Base-by-base conservation (phyloP, 2,113 vertebrate species). In the Pterocles burchelli region DNA sequence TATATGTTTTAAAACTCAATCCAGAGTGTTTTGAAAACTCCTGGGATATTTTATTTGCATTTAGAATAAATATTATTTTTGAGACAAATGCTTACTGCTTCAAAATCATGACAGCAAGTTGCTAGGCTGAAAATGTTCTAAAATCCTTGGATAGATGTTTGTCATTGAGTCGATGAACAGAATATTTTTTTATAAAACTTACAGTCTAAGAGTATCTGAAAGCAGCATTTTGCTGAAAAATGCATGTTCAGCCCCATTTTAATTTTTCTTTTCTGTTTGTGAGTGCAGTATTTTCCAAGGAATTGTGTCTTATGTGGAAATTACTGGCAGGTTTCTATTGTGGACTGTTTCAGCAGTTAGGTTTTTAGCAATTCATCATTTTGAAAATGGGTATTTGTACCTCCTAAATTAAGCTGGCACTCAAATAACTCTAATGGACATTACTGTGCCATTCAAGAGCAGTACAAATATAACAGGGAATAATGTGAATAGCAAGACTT, bases 1-100 rank as follows among this genome's bases (percentile, higher is more conserved):
- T 59, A 61, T 89, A 86, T 52, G 43, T 93, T 97, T 95, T 97
- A 81, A 92, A 98, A 98, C 95, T 98, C 92, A 75, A n/a, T 38
- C 45, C 75, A 38, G 78, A 77, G 36, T 93, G 82, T 66, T 92
- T 45, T 86, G 85, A 58, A 94, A 98, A 98, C 97, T 97, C 98
- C 95, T 71, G 43, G 41, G 31, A 38, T 94, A 81, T 97, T 96
- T 82, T 68, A 80, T 91, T 59, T 94, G 22, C 31, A 63, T 94
- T 96, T 94, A 33, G 45, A 49, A 66, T 84, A 38, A 81, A 93
- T 83, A 26, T 9, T 66, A 4, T 41, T 92, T 86, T 95, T 58
- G 29, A 46, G 76, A 85, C 9, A 79, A 94, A 95, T 36, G 31
- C 43, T 83, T 95, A 20, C n/a, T 82, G 48, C 14, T 76, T 80